Evolutionary conservation across 2,888 invertebrate genomes (phyloP).

Genomic region (Tetragnatha montana): DNA sequence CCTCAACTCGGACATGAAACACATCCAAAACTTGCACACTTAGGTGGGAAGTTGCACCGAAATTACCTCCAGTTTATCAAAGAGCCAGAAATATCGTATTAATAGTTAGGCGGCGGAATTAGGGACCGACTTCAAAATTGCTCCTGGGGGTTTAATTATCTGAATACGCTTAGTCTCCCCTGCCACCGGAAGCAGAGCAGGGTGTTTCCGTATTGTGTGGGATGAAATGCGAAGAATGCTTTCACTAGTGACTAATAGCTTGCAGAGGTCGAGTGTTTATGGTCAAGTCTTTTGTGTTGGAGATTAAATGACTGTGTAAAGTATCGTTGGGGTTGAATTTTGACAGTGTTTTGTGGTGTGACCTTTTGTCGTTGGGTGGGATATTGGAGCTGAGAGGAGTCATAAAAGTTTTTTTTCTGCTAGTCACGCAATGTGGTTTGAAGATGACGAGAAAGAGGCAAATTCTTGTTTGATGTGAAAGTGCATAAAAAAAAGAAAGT

Average conservation of each 20-base stretch:
- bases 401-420: too few relatives aligned
- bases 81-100: not conserved
- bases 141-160: not conserved
- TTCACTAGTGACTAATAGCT: not conserved
- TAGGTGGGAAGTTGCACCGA: not conserved
- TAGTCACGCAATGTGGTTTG: too few relatives aligned
- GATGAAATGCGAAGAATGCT: not conserved
- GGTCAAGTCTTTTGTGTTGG: not conserved
- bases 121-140: not conserved
- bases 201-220: not conserved
- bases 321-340: too few relatives aligned
- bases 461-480: too few relatives aligned
- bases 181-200: not conserved
- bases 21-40: not conserved
- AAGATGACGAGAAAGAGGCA: too few relatives aligned
- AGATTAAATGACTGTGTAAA: not conserved
- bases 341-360: too few relatives aligned
- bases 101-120: not conserved
- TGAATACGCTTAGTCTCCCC: not conserved
- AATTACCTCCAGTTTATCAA: not conserved
- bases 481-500: too few relatives aligned
- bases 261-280: not conserved
- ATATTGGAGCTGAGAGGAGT: too few relatives aligned
- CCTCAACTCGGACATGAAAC: not conserved
- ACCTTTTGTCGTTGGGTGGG: too few relatives aligned